Evolutionary conservation across 2,888 invertebrate genomes (phyloP).

Genomic region (Nycteola revayana): DNA sequence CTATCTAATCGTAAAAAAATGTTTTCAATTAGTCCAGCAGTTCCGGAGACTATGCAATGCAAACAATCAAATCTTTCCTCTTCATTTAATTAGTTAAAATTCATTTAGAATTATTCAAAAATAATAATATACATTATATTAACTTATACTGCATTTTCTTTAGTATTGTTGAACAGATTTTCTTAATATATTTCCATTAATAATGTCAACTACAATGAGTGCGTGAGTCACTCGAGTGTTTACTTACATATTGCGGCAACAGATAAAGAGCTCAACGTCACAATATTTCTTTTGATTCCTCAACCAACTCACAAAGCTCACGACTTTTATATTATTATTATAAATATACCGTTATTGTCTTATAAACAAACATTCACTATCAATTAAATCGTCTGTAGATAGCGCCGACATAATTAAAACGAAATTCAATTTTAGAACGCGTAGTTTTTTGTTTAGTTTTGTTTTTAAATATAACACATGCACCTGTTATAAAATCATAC

Average conservation of each 20-base stretch:
- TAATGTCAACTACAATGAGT: slow-evolving; percentile 7
- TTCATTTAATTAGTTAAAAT: too few species aligned
- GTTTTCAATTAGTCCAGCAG: too few species aligned
- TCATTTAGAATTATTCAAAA: too few species aligned
- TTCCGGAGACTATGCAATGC: too few species aligned
- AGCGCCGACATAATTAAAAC: slow-evolving; percentile 9
- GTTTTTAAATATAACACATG: slow-evolving; percentile 12
- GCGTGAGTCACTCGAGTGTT: slow-evolving; percentile 18
- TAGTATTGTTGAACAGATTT: too few species aligned
- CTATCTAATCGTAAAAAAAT: too few species aligned
- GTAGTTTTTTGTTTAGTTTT: background rate
- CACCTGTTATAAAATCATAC: slow-evolving; percentile 29
- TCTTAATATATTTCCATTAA: too few species aligned
- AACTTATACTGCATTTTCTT: too few species aligned
- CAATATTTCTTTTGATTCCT: slow-evolving; percentile 21
- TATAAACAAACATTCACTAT: too few species aligned
- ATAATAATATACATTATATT: too few species aligned
- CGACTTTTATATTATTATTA: slow-evolving; percentile 9
- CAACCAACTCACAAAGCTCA: slow-evolving; percentile 15
- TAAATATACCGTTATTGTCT: slow-evolving; percentile 16
- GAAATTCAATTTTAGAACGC: slow-evolving; percentile 25
- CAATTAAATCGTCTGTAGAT: too few species aligned
- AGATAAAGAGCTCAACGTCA: slow-evolving; percentile 18
- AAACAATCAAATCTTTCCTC: too few species aligned
- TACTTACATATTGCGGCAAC: slow-evolving; percentile 28